These are phyloP conservation scores for Rhamphomyia laevipes DNA, from an alignment of 2,888 invertebrate species.

Conservation along the genomic window DNA sequence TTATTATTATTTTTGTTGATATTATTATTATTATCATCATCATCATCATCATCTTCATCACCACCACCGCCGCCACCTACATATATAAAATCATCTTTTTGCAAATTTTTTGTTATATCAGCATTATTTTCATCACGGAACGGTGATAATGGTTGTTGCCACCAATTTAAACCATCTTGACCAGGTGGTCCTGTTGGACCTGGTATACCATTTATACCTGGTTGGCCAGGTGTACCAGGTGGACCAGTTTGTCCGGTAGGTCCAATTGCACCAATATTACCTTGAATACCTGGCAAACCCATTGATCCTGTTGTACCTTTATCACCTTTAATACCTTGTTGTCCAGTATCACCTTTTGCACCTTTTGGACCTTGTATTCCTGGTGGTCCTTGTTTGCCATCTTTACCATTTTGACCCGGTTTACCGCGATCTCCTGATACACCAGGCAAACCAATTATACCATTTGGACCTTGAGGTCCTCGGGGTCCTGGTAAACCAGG, in stretches of 20 bases:
- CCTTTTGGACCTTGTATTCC: neutral
- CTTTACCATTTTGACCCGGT: neutral
- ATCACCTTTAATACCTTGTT: too few species aligned
- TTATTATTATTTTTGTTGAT: too few species aligned
- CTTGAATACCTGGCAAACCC: neutral
- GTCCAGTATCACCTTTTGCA: neutral
- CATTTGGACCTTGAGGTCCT: neutral
- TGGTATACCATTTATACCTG: neutral
- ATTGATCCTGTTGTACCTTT: neutral
- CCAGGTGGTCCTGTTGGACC: neutral
- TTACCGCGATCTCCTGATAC: neutral
- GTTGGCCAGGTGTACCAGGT: neutral
- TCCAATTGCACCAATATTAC: neutral
- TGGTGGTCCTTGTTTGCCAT: neutral
- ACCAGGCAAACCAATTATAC: neutral
- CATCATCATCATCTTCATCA: too few species aligned
- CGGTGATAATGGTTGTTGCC: too few species aligned
- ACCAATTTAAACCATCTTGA: neutral
- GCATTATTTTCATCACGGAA: too few species aligned
- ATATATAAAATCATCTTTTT: too few species aligned
- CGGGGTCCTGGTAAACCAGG: neutral
- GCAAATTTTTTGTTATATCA: too few species aligned
- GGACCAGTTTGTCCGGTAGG: neutral
- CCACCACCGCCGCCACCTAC: too few species aligned
- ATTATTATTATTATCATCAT: too few species aligned